Conservation (phyloP, 2,888 invertebrate species). For the Euphydryas editha region DNA sequence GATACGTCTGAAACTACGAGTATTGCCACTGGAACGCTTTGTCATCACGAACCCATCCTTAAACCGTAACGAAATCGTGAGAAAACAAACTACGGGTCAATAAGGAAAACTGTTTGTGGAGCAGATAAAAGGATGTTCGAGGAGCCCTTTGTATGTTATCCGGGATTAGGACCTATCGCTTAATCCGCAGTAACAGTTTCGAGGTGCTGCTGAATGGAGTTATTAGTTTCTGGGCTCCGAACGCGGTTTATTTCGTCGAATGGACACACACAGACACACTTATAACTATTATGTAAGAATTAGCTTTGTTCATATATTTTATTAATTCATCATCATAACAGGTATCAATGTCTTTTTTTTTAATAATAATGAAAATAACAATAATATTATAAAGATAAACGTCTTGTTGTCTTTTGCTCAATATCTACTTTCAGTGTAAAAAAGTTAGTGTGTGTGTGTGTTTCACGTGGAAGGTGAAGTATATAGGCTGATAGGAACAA, state of each 20-base stretch:
- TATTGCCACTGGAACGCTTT: background rate
- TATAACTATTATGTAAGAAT: no score
- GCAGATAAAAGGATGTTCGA: slow-evolving; percentile 11
- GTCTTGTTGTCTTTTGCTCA: no score
- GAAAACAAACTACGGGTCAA: slow-evolving; percentile 26
- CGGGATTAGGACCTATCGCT: slow-evolving; percentile 11
- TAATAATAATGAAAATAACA: no score
- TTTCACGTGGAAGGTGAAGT: no score
- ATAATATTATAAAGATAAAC: no score
- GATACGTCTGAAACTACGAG: background rate
- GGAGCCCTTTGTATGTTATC: slow-evolving; percentile 22
- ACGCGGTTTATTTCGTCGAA: background rate
- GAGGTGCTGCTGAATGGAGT: background rate
- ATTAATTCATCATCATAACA: no score
- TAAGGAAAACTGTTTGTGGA: slow-evolving; percentile 27
- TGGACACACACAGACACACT: no score
- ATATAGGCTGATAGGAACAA: no score
- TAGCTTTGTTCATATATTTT: no score
- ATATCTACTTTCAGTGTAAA: no score
- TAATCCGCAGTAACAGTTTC: slow-evolving; percentile 19
- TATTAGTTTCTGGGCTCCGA: background rate
- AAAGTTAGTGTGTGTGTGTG: no score
- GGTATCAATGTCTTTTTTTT: no score
- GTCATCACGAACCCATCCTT: background rate
- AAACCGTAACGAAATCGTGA: slow-evolving; percentile 10